A percentile compares a stretch with the other conserved stretches of the same genome.
phyloP scores from a whole-genome alignment of 1,140 invertebrate species.

The Agrilus planipennis region DNA sequence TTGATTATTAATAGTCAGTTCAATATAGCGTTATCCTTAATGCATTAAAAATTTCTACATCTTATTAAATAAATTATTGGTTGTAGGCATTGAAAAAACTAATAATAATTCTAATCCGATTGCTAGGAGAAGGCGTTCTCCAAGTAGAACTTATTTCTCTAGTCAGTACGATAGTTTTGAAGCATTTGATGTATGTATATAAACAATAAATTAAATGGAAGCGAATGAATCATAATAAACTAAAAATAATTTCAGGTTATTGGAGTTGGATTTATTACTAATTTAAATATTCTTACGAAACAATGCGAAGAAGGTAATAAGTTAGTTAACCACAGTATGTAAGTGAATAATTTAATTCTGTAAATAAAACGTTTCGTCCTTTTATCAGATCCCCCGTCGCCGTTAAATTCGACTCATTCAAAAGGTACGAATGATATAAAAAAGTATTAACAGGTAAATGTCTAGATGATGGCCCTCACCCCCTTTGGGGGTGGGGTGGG shows the following conservation, averaged over 20 bases:
- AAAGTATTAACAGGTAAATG: too few species aligned
- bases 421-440: too few species aligned
- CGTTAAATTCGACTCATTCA: too few species aligned
- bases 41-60: background rate
- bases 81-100: background rate
- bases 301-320: conserved; percentile 22
- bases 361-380: conserved; percentile 2
- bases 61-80: background rate
- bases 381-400: conserved; percentile 11
- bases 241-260: conserved; percentile 18
- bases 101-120: background rate
- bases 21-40: too few species aligned
- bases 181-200: conserved; percentile 19
- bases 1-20: too few species aligned
- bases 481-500: too few species aligned
- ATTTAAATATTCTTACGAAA: conserved; percentile 22
- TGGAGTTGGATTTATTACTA: conserved; percentile 20
- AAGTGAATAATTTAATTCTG: background rate
- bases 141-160: conserved; percentile 4
- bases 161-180: conserved; percentile 25
- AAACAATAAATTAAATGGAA: background rate
- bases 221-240: background rate
- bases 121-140: background rate
- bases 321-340: background rate
- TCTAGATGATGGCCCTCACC: too few species aligned